phyloP scores from a whole-genome alignment of 2,888 invertebrate species.

The Diogma glabrata region DNA sequence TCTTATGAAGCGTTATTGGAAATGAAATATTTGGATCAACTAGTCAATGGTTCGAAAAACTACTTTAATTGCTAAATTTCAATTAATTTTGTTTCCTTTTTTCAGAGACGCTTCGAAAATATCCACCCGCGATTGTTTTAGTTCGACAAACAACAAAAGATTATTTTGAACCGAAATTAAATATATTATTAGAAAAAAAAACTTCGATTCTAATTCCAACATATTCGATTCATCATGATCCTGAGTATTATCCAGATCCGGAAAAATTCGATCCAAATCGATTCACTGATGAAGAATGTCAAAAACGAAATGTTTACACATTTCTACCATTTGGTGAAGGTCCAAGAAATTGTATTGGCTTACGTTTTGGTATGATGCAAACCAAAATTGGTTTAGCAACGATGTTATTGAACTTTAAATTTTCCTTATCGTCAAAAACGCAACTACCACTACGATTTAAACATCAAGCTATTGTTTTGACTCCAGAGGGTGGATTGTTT shows the following conservation, averaged over 20 bases:
- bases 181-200: slow-evolving; percentile 22
- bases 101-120: slow-evolving; percentile 33
- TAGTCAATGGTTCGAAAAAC: slow-evolving; percentile 33
- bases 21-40: slow-evolving; percentile 36
- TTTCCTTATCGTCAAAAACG: slow-evolving; percentile 19
- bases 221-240: slow-evolving; percentile 28
- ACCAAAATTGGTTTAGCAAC: slow-evolving; percentile 26
- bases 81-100: not conserved
- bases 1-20: slow-evolving; percentile 36
- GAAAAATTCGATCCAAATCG: slow-evolving; percentile 30
- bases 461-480: not conserved
- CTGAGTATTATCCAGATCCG: slow-evolving; percentile 28
- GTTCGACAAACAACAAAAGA: slow-evolving; percentile 33
- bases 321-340: slow-evolving; percentile 32
- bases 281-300: slow-evolving; percentile 24
- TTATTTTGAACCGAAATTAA: slow-evolving; percentile 23
- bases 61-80: not conserved
- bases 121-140: slow-evolving; percentile 35
- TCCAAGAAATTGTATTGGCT: slow-evolving; percentile 31
- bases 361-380: slow-evolving; percentile 34
- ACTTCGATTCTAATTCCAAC: slow-evolving; percentile 23
- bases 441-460: slow-evolving; percentile 8
- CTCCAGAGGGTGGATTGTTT: slow-evolving; percentile 9
- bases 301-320: slow-evolving; percentile 23
- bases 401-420: slow-evolving; percentile 25